Conservation (phyloP, 53 echinoderm and acorn worm genomes). For the Actinopyga echinites region DNA sequence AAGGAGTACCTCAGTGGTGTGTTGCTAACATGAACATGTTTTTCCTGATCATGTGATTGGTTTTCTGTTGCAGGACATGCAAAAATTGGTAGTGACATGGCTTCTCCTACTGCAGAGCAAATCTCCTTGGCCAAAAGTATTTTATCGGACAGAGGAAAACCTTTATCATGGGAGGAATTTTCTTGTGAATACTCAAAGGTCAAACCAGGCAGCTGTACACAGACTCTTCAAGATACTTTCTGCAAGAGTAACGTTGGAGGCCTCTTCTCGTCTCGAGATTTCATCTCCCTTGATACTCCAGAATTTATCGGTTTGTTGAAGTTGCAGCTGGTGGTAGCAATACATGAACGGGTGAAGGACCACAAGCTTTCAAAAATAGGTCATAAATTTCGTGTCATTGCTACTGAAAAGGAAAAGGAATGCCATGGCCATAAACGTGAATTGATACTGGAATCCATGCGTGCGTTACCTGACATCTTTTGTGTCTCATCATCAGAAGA, state of each 20-base stretch:
- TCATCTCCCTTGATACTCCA: constrained; percentile 11
- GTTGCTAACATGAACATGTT: too few species aligned
- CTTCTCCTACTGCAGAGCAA: neutral
- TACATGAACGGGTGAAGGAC: neutral
- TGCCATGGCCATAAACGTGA: neutral
- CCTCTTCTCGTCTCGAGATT: neutral
- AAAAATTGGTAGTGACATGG: neutral
- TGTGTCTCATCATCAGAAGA: too few species aligned
- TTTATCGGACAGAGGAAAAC: neutral
- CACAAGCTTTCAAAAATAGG: neutral
- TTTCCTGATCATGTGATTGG: too few species aligned
- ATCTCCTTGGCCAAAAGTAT: neutral
- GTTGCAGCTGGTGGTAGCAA: neutral
- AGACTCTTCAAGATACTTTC: neutral
- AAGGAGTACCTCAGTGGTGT: too few species aligned
- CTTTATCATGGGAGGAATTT: constrained; percentile 4
- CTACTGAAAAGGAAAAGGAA: neutral
- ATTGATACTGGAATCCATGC: too few species aligned
- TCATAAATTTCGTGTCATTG: neutral
- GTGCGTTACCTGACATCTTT: too few species aligned
- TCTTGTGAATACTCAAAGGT: neutral
- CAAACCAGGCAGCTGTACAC: neutral
- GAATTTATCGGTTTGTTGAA: neutral
- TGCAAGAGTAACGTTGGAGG: neutral
- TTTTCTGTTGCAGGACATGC: neutral